A percentile compares a stretch with the other conserved stretches of the same genome.
Conservation (phyloP, 2,888 invertebrate genomes). For the Drosophila mimica region DNA sequence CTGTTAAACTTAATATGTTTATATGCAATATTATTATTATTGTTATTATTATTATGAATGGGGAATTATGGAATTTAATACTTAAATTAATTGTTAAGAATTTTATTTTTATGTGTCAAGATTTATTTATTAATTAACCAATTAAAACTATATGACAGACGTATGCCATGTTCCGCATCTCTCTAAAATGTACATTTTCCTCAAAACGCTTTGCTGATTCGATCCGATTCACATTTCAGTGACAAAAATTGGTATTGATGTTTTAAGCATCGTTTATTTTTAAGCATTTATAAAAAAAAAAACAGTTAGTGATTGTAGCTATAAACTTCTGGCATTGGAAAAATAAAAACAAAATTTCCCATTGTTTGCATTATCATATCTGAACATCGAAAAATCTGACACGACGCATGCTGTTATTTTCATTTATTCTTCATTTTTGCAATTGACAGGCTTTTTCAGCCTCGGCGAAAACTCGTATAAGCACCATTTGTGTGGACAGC, state of each 20-base stretch:
- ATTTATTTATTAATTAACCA: neutral
- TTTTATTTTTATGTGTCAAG: neutral
- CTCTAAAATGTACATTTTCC: neutral
- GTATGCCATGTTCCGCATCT: neutral
- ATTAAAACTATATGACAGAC: neutral
- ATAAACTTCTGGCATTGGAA: slow-evolving; percentile 13
- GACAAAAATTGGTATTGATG: slow-evolving; percentile 56
- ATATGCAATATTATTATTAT: too few relatives aligned
- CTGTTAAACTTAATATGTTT: neutral
- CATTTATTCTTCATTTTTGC: slow-evolving; percentile 31
- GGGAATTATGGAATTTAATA: too few relatives aligned
- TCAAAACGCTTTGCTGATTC: slow-evolving; percentile 1
- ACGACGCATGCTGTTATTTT: slow-evolving; percentile 73
- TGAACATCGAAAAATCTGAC: slow-evolving; percentile 70
- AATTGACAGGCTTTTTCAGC: slow-evolving; percentile 56
- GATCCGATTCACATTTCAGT: slow-evolving; percentile 35
- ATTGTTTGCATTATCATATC: slow-evolving; percentile 70
- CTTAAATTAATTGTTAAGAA: too few relatives aligned
- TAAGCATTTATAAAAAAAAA: slow-evolving; percentile 53
- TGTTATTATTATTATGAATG: too few relatives aligned
- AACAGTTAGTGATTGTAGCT: slow-evolving; percentile 25
- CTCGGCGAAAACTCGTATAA: slow-evolving; percentile 32
- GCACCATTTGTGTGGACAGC: slow-evolving; percentile 6
- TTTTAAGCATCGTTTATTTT: slow-evolving; percentile 53
- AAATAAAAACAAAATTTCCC: slow-evolving; percentile 36